These are phyloP conservation scores for Nymphalis polychloros DNA, from an alignment of 2,888 invertebrate species.

Conservation along the genomic window DNA sequence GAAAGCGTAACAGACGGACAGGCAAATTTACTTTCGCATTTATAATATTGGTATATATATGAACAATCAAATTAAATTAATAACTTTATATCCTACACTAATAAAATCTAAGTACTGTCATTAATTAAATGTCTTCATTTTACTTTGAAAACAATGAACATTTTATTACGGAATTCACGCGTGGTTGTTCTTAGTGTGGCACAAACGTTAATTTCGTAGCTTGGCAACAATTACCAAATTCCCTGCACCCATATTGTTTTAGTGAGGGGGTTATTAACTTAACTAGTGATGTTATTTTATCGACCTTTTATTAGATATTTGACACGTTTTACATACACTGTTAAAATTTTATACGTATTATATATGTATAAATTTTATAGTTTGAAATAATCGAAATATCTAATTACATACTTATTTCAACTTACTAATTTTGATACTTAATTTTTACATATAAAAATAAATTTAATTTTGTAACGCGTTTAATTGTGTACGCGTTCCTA, in stretches of 20 bases:
- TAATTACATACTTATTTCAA: too few species aligned
- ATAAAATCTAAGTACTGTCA: background rate
- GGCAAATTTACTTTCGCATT: too few species aligned
- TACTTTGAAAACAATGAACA: background rate
- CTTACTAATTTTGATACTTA: too few species aligned
- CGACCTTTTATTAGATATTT: slow-evolving; percentile 14
- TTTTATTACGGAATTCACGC: background rate
- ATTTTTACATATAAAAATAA: too few species aligned
- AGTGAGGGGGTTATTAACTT: slow-evolving; percentile 72
- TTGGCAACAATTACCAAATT: slow-evolving; percentile 68
- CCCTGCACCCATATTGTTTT: slow-evolving; percentile 75
- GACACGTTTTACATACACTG: too few species aligned
- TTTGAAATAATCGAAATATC: too few species aligned
- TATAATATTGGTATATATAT: background rate
- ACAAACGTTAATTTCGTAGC: slow-evolving; percentile 40
- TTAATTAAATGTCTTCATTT: background rate
- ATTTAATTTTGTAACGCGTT: too few species aligned
- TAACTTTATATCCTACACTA: background rate
- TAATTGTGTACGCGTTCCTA: too few species aligned
- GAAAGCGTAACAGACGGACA: too few species aligned
- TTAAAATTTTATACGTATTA: background rate
- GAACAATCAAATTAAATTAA: background rate
- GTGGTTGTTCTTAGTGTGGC: slow-evolving; percentile 37
- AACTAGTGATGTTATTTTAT: slow-evolving; percentile 41
- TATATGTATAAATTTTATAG: background rate